Evolutionary conservation across 2,113 vertebrate genomes (phyloP), one percentile per base, ranked within the genome.

Genomic region (Cisticola juncidis): DNA sequence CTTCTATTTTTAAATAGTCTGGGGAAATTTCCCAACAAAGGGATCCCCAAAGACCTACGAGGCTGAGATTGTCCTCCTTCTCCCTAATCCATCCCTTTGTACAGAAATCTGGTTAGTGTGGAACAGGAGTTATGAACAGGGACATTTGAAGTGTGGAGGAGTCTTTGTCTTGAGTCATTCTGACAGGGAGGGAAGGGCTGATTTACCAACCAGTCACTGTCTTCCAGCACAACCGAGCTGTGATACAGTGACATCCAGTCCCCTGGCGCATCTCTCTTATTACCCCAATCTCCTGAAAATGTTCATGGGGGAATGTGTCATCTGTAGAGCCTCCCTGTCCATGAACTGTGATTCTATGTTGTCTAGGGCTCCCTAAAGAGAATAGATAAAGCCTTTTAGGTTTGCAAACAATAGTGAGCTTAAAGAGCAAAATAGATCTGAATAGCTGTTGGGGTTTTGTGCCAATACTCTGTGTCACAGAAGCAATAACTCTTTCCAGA

Each of bases 91-190:
- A 38, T 65, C 24, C 40, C 74, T 81, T 89, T 96, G 66, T 81
- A 58, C 62, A 14, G 71, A 77, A 57, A 85, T 93, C 68, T 92
- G 77, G 35, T 81, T 74, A 31, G 60, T 23, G 87, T 77, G 91
- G 65, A 96, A 40, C 79, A 45, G 81, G 90, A 97, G 86, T 94
- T 96, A 66, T 65, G 90, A 79, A 78, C 86, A 3, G 92, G 90
- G 72, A 79, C 81, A n/a, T 95, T 80, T 83, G 71, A 93, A 96
- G 77, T 94, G 93, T 72, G 84, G 94, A n/a, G 86, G 88, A 94
- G 86, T 88, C 93, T 95, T 96, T 94, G 92, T 97, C 89, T 93
- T 88, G 89, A 94, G 82, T 97, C 70, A 91, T 96, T 83, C 93
- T 81, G 91, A 70, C 76, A 86, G 83, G 38, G 91, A 96, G 94